Evolutionary conservation across 2,797 vertebrate genomes (phyloP), one percentile per base, ranked within the genome.

Genomic region (Amblyopsis hoosieri): DNA sequence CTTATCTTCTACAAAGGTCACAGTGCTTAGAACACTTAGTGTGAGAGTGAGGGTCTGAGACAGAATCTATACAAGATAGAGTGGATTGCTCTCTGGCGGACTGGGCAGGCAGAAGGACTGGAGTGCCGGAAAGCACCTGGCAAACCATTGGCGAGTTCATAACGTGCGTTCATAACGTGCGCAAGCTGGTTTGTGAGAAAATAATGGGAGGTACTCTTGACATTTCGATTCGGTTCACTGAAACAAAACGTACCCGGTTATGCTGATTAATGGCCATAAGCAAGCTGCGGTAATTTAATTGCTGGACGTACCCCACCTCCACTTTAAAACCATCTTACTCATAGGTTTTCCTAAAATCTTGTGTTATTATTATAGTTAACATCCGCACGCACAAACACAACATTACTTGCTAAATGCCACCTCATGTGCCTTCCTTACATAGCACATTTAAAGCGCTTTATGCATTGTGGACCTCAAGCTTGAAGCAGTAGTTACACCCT

Each of bases 1-100:
- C 89, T 89, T 85, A 87, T 87, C 86, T 85, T 85, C 84, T 69
- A 62, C 84, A 90, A 91, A 92, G 87, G 89, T 91, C 88, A 90
- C 76, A 54, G 70, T 80, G 83, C 82, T 91, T 80, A 84, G 72
- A 90, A 85, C 83, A 83, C 79, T 91, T 88, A 86, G 78, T 81
- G 76, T 15, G 74, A 79, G 78, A 82, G 79, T 78, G 76, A 83
- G 67, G 64, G 75, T 71, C 71, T 80, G 81, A 87, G 78, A 77
- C 45, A 31, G 70, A 68, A 71, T 71, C 67, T 69, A 60, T 73
- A 65, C 2, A 62, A 81, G 78, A 84, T 76, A 4, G 74, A 79
- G 57, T 52, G 74, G 58, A 57, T 64, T 71, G 56, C 69, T 63
- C 63, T 79, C 57, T 12, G 37, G 55, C 47, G 56, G 67, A 75